These are phyloP conservation scores for Garra rufa DNA, from an alignment of 2,113 vertebrate genomes.

Conservation along the genomic window DNA sequence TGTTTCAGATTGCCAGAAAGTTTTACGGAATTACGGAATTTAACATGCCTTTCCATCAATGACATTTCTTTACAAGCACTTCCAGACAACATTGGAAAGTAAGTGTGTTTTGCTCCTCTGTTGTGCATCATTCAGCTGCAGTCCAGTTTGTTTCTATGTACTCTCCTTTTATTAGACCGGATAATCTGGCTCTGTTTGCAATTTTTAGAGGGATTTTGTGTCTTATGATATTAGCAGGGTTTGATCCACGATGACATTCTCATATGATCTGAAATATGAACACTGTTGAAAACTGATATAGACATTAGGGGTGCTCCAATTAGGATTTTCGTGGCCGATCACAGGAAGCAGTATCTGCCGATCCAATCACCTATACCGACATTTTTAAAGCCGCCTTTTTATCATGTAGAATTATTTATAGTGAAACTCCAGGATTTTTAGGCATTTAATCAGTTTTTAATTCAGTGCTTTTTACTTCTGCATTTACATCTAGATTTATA, in stretches of 20 bases:
- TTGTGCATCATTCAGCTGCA: not conserved
- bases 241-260: not conserved
- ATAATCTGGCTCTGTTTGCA: not conserved
- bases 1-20: slow-evolving; percentile 89
- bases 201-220: not conserved
- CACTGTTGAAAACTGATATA: not conserved
- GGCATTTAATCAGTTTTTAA: too few species aligned
- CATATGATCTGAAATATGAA: not conserved
- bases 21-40: slow-evolving; percentile 91
- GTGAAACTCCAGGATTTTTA: too few species aligned
- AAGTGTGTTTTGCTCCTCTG: slow-evolving; percentile 71
- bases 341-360: too few species aligned
- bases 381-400: too few species aligned
- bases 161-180: not conserved
- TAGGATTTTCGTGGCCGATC: too few species aligned
- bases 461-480: too few species aligned
- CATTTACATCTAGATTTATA: too few species aligned
- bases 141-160: not conserved
- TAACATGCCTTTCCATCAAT: slow-evolving; percentile 97
- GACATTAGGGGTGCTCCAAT: too few species aligned
- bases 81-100: slow-evolving; percentile 99
- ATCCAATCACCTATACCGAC: too few species aligned
- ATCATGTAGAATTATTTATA: too few species aligned
- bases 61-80: slow-evolving; percentile 96
- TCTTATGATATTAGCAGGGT: not conserved